Evolutionary conservation across 2,797 vertebrate genomes (phyloP), one percentile per base, ranked within the genome.

Genomic region (Falco novaeseelandiae): DNA sequence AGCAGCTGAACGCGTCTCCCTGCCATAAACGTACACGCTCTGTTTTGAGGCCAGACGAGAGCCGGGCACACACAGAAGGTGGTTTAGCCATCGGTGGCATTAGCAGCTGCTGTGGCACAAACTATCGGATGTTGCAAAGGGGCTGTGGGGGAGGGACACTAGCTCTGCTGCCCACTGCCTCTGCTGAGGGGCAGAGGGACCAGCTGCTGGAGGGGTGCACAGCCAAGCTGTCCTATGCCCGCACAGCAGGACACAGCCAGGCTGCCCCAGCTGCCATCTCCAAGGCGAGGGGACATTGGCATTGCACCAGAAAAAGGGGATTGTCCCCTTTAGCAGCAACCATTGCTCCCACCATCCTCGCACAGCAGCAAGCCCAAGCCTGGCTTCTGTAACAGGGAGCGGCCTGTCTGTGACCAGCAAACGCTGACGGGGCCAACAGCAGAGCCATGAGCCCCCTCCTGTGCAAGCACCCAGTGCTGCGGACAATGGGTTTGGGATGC

Each of bases 201-300:
- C 0, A 1, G 59, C 80, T 78, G 67, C 2, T 1, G 2, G 76
- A 58, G 54, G 6, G 1, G 29, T 7, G 65, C 32, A 3, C 20
- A 13, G 32, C 14, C 79, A 3, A 32, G 7, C 65, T 36, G 69
- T 30, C 66, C 87, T n/a, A 11, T 2, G 12, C 30, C 63, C 58
- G 73, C 59, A 38, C 55, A n/a, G 65, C 27, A 79, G 66, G 58
- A 5, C 27, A 6, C 25, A 34, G 52, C 25, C 71, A 23, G 18
- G 36, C 30, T 36, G 32, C 30, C 46, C 54, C 59, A 36, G 77
- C 46, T 65, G 57, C 82, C 12, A 4, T 14, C 78, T 29, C 38
- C 3, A 6, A 54, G 78, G 22, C 7, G 3, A 66, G 36, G 36
- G 46, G 9, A 38, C 3, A 1, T 4, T 19, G 46, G 14, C 59